Evolutionary conservation across 1,140 invertebrate genomes (phyloP).

Genomic region (Bombyx mori): ASM3026992v2 NC_085126.1:292001-292500

Average conservation of each 20-base stretch:
- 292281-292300: not conserved
- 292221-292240: no score
- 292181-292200: conserved; percentile 65
- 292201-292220: no score
- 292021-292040: no score
- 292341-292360: conserved; percentile 75
- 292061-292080: conserved; percentile 15
- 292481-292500: conserved; percentile 86
- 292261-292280: not conserved
- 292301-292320: not conserved
- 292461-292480: conserved; percentile 78
- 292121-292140: conserved; percentile 85
- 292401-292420: conserved; percentile 77
- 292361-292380: conserved; percentile 76
- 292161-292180: conserved; percentile 85
- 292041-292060: no score
- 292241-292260: no score
- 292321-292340: conserved; percentile 78
- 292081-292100: conserved; percentile 46
- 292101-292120: conserved; percentile 71
- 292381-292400: conserved; percentile 76
- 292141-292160: conserved; percentile 84
- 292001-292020: no score
- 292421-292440: conserved; percentile 86
- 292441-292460: conserved; percentile 88